Evolutionary conservation across 2,113 vertebrate species (phyloP), one percentile per base, ranked within the genome.

Genomic region (Petrocephalus zakoni): DNA sequence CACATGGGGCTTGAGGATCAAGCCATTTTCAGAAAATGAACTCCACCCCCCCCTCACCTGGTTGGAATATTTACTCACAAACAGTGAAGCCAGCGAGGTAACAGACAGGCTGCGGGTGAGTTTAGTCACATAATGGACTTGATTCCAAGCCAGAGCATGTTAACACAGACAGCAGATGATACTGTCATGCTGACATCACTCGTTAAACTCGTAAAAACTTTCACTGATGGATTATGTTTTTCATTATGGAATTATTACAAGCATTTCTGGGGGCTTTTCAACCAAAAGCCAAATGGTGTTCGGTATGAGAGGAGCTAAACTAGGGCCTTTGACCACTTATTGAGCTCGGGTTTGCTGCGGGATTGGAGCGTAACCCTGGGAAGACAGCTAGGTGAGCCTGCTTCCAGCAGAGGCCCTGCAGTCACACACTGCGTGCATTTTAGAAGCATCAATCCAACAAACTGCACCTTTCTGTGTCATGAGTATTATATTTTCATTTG

Each of bases 1-100:
- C 55, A 25, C 84, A 37, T 56, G 29, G 52, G 52, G 52, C 84
- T 86, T 17, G 84, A 86, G 56, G 84, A 52, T 86, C 84, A 86
- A 85, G 52, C 22, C 84, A 19, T 49, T 55, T 86, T 86, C 52
- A 86, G 52, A 56, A 86, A 34, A 56, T 25, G 34, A 53, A 86
- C 29, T 13, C 29, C 25, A 13, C 29, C 25, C 13, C 49, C 55
- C 1, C 0, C 7, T 34, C 49, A 55, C 2, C 72, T 78, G 7
- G 37, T 25, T 55, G 17, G 25, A 86, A 53, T 34, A 86, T 37
- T 53, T 86, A 4, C 34, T 86, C 49, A 29, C 49, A 85, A 51
- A 55, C 55, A 86, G 13, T 22, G 15, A 34, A 55, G n/a, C 13
- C n/a, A 19, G 84, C 4, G 21, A 42, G 84, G 15, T 83, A 5